These are phyloP conservation scores for Noctua fimbriata DNA, from an alignment of 2,888 invertebrate species.

Conservation along the genomic window DNA sequence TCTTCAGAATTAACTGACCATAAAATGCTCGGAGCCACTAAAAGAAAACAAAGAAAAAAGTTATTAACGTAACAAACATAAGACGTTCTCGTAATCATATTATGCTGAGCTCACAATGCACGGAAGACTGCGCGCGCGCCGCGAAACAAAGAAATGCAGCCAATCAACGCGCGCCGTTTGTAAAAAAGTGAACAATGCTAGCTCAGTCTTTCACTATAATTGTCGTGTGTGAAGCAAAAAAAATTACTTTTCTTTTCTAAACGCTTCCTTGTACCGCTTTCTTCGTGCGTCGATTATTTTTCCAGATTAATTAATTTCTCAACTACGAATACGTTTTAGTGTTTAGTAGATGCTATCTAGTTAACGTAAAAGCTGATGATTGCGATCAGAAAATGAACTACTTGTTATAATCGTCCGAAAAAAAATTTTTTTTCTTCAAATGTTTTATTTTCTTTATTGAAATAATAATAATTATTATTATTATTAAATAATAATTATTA, in stretches of 20 bases:
- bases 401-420: too few relatives aligned
- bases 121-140: slow-evolving; percentile 78
- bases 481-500: too few relatives aligned
- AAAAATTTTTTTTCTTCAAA: too few relatives aligned
- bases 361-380: neutral
- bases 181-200: slow-evolving; percentile 81
- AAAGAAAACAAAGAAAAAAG: slow-evolving; percentile 60
- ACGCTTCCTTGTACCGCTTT: slow-evolving; percentile 82
- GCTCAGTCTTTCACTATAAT: slow-evolving; percentile 85
- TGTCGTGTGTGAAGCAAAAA: slow-evolving; percentile 77
- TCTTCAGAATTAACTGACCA: slow-evolving; percentile 61
- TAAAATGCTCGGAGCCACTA: slow-evolving; percentile 56
- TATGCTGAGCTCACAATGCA: slow-evolving; percentile 77
- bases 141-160: slow-evolving; percentile 70
- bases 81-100: slow-evolving; percentile 69
- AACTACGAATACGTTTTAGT: slow-evolving; percentile 10
- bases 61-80: slow-evolving; percentile 64
- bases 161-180: slow-evolving; percentile 70
- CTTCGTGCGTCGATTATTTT: slow-evolving; percentile 62
- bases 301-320: slow-evolving; percentile 43
- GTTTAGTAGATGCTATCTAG: slow-evolving; percentile 16
- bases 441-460: too few relatives aligned
- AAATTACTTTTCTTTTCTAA: slow-evolving; percentile 86
- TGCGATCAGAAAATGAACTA: neutral
- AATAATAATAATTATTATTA: too few relatives aligned